Evolutionary conservation across 2,113 vertebrate species (phyloP).

Genomic region (Elanus axillaris): DNA sequence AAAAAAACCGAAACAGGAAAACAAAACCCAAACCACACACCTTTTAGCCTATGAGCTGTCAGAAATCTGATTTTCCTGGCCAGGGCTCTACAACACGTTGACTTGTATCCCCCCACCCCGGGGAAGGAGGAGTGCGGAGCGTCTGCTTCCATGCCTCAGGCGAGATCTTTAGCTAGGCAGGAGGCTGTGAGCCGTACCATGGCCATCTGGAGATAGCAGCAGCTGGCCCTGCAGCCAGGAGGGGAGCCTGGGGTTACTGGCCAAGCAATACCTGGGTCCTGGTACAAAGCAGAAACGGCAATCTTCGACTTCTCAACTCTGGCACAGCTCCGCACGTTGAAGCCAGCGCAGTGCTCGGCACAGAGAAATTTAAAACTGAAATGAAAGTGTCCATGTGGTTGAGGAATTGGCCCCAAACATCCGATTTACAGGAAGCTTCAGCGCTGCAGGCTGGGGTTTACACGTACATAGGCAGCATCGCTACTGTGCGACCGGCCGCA

Average conservation of each 20-base stretch:
- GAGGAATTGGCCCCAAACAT: neutral
- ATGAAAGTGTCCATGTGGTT: accelerated
- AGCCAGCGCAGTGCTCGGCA: neutral
- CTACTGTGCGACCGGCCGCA: accelerated
- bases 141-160: neutral
- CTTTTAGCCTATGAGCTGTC: neutral
- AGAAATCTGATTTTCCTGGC: neutral
- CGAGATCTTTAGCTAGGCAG: neutral
- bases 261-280: neutral
- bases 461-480: accelerated
- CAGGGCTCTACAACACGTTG: neutral
- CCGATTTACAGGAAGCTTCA: neutral
- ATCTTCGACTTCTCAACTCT: neutral
- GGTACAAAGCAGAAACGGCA: neutral
- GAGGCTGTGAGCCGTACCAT: neutral
- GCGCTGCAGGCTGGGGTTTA: neutral
- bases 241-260: neutral
- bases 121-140: neutral
- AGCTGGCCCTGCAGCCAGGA: neutral
- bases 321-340: neutral
- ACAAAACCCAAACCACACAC: neutral
- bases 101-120: neutral
- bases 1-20: neutral
- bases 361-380: neutral
- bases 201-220: neutral